A percentile compares a stretch with the other conserved stretches of the same genome.
These are phyloP conservation scores for Xenentodon cancila DNA, from an alignment of 2,797 vertebrate genomes.

Conservation along the genomic window DNA sequence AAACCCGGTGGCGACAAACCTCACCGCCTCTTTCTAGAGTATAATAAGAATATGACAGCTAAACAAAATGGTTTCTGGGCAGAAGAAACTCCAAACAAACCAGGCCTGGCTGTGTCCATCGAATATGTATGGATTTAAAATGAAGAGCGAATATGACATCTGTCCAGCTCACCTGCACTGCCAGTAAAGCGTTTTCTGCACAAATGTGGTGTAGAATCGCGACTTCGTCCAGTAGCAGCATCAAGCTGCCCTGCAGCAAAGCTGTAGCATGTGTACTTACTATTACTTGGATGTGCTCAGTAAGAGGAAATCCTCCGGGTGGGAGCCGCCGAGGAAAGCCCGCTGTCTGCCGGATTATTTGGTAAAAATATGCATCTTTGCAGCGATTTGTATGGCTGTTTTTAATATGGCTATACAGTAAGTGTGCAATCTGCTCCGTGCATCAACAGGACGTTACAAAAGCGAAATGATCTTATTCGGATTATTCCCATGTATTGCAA, in stretches of 20 bases:
- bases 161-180: neutral
- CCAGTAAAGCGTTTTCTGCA: neutral
- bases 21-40: neutral
- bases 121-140: slow-evolving; percentile 35
- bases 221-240: no score
- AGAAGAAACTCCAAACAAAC: no score
- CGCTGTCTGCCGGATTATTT: slow-evolving; percentile 63
- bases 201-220: slow-evolving; percentile 1
- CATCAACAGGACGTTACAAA: slow-evolving; percentile 49
- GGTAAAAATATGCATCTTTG: slow-evolving; percentile 66
- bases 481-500: slow-evolving; percentile 37
- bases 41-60: slow-evolving; percentile 22
- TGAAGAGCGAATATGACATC: neutral
- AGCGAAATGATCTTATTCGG: slow-evolving; percentile 11
- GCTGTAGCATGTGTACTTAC: slow-evolving; percentile 64
- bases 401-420: slow-evolving; percentile 58
- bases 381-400: slow-evolving; percentile 56
- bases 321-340: slow-evolving; percentile 56
- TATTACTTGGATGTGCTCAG: slow-evolving; percentile 65
- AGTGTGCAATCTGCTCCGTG: slow-evolving; percentile 56
- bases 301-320: slow-evolving; percentile 66
- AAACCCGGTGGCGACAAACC: neutral
- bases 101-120: slow-evolving; percentile 29
- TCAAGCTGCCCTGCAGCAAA: no score
- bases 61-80: no score